Evolutionary conservation across 2,888 invertebrate species (phyloP).

Genomic region (Altica lythri): DNA sequence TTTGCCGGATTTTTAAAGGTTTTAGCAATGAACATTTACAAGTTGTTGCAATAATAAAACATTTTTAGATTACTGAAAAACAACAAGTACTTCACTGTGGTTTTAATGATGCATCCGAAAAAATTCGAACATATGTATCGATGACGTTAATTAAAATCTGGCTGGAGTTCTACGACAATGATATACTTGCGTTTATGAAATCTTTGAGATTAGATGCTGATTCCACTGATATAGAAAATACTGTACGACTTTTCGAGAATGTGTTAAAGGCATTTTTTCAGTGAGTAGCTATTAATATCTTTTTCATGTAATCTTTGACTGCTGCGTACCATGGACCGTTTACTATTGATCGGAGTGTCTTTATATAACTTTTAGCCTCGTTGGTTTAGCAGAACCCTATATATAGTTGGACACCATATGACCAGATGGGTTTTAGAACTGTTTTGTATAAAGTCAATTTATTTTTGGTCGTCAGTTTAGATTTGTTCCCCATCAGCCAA

Average conservation of each 20-base stretch:
- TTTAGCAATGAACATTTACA: conserved; percentile 25
- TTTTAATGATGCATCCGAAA: conserved; percentile 65
- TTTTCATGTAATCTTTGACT: too few relatives aligned
- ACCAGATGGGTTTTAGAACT: too few relatives aligned
- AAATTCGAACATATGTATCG: conserved; percentile 57
- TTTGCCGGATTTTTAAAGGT: conserved; percentile 42
- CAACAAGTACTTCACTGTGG: conserved; percentile 66
- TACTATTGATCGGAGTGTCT: too few relatives aligned
- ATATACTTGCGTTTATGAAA: conserved; percentile 72
- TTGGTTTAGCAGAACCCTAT: too few relatives aligned
- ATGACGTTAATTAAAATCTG: conserved; percentile 71
- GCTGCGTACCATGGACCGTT: too few relatives aligned
- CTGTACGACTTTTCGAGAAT: conserved; percentile 61
- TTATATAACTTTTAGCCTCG: too few relatives aligned
- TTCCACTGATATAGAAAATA: conserved; percentile 66
- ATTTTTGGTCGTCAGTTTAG: too few relatives aligned
- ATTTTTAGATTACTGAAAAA: conserved; percentile 66
- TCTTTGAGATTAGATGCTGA: conserved; percentile 75
- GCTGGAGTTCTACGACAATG: conserved; percentile 73
- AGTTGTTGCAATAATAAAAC: background rate
- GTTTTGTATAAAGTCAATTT: too few relatives aligned
- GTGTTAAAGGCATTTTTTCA: conserved; percentile 63
- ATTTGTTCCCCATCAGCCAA: too few relatives aligned
- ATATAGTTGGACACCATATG: too few relatives aligned
- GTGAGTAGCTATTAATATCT: conserved; percentile 56